Percentiles rank a stretch among this genome's conserved stretches.
These are phyloP conservation scores for Eudemis profundana DNA, from an alignment of 2,888 invertebrate species.

Conservation along the genomic window DNA sequence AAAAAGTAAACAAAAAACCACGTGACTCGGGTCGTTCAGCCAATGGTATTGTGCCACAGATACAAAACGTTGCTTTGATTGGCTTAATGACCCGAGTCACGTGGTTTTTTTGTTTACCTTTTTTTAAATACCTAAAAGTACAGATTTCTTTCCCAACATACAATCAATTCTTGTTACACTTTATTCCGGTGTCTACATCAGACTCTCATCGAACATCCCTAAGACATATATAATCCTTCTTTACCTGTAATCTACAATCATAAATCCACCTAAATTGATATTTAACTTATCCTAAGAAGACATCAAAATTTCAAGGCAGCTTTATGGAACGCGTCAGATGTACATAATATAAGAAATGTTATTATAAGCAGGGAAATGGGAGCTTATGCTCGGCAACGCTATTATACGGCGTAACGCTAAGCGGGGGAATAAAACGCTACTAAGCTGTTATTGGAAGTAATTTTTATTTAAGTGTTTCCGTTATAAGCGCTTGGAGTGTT, in stretches of 20 bases:
- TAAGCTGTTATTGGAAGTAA: slow-evolving; percentile 38
- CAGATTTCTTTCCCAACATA: neutral
- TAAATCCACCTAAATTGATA: slow-evolving; percentile 32
- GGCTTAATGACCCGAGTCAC: too few relatives aligned
- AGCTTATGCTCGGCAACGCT: slow-evolving; percentile 27
- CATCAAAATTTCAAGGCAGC: slow-evolving; percentile 29
- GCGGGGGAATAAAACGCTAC: slow-evolving; percentile 33
- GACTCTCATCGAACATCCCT: neutral
- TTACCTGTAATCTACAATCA: slow-evolving; percentile 4
- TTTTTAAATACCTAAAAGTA: too few relatives aligned
- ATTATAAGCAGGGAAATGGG: slow-evolving; percentile 31
- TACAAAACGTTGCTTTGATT: too few relatives aligned
- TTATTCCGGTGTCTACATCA: neutral
- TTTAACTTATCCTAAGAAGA: slow-evolving; percentile 20
- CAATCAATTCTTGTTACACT: too few relatives aligned
- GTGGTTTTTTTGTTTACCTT: too few relatives aligned
- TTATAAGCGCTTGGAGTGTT: slow-evolving; percentile 7
- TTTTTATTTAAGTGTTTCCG: slow-evolving; percentile 43
- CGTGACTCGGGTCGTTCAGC: too few relatives aligned
- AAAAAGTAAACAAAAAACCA: too few relatives aligned
- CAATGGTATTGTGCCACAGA: too few relatives aligned
- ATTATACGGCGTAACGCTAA: slow-evolving; percentile 28
- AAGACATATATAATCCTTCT: slow-evolving; percentile 1
- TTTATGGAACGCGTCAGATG: slow-evolving; percentile 15
- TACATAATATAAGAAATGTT: slow-evolving; percentile 29